Base-by-base conservation (phyloP, 2,888 invertebrate genomes). In the Abrostola triplasia region DNA sequence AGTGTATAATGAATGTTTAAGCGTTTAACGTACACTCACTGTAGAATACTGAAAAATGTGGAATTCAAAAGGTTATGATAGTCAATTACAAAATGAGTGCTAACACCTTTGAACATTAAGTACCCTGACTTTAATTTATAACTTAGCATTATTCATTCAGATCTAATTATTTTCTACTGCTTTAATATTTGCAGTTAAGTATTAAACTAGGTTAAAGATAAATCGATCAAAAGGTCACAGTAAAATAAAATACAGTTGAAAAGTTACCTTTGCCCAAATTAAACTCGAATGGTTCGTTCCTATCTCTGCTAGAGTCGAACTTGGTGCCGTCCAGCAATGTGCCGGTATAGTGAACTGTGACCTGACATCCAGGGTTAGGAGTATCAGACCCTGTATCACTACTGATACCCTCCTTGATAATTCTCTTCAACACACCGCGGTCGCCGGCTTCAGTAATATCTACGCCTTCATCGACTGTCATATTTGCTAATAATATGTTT, bases 301-400 rank as follows among this genome's bases (percentile, higher is more conserved):
- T 95, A 78, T 98, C 97, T 76, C 96, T 95, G 88, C 98, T 99
- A 0, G 98, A 98, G 91, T 99, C 99, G 87, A 99, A 99, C 85
- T 97, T 96, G 5, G 97, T 97, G 44, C 99, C 99, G 91, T 98
- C 97, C 36, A 96, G 84, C 38, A 99, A 95, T 1, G 97, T 98
- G 38, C 99, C 99, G 1, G 97, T 97, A 87, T 99, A 99, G 90
- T 99, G 99, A 0, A 98, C 97, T 5, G 90, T 95, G 8, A 97
- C 96, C 64, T 87, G 84, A 86, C 96, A 97, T 0, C 98, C 98
- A 54, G 93, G 87, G 11, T 94, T 91, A 0, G 98, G 98, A 40
- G 92, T 95, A 64, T 96, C 97, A n/a, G 95, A 95, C 1, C 98
- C 98, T 63, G 91, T 91, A 51, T 9, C 44, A 47, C 13, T 24